These are phyloP conservation scores for Pissodes strobi DNA, from an alignment of 1,140 invertebrate genomes.

Conservation along the genomic window DNA sequence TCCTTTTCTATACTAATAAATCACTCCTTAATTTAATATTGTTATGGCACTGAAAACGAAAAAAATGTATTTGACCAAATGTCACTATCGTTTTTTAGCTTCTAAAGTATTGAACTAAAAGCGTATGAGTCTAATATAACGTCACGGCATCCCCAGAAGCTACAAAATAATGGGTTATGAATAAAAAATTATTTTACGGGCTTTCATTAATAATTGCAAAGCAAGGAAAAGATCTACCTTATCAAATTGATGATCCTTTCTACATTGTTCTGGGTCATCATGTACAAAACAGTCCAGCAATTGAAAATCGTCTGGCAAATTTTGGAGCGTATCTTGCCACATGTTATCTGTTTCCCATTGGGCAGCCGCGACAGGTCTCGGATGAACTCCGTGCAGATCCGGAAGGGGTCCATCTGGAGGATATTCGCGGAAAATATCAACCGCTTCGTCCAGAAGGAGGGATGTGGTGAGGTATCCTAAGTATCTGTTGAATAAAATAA, in stretches of 20 bases:
- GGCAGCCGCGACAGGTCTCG: slow-evolving; percentile 39
- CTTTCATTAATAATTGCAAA: no score
- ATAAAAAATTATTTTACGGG: no score
- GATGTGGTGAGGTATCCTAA: slow-evolving; percentile 47
- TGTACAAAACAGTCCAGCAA: slow-evolving; percentile 49
- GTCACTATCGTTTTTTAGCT: no score
- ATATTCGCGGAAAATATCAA: slow-evolving; percentile 42
- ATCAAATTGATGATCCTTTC: slow-evolving; percentile 49
- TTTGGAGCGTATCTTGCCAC: slow-evolving; percentile 48
- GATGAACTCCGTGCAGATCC: slow-evolving; percentile 36
- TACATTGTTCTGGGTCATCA: slow-evolving; percentile 40
- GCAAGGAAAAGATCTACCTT: no score
- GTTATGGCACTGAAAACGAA: no score
- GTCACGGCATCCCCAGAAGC: no score
- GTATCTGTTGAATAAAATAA: slow-evolving; percentile 47
- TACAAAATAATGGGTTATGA: no score
- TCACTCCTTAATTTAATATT: no score
- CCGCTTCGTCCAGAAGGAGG: slow-evolving; percentile 47
- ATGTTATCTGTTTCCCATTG: slow-evolving; percentile 52
- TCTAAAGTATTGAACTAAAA: no score
- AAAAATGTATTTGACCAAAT: no score
- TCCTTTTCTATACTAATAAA: no score
- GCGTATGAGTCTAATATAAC: no score
- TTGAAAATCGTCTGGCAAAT: slow-evolving; percentile 48
- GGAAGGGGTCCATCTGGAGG: slow-evolving; percentile 49